Evolutionary conservation across 92 coral and sea anemone species (phyloP).

Genomic region (Parazoanthus swiftii): DNA sequence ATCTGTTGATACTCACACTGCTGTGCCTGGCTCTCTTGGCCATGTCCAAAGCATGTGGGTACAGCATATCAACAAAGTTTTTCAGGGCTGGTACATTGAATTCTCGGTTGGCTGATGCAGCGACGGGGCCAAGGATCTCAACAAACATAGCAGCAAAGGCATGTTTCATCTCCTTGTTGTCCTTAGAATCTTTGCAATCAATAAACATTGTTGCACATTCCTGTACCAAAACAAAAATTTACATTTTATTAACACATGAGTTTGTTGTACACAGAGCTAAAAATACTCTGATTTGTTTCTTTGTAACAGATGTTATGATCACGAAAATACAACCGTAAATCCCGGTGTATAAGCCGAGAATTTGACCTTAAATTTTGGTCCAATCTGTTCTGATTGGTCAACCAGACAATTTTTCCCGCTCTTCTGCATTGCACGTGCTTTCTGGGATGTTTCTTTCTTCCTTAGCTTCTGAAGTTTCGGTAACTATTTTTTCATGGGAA

Average conservation of each 20-base stretch:
- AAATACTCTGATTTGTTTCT: too few relatives aligned
- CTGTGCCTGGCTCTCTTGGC: slow-evolving; percentile 85
- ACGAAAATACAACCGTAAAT: too few relatives aligned
- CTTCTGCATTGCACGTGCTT: too few relatives aligned
- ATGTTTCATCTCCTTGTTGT: slow-evolving; percentile 86
- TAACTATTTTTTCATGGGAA: too few relatives aligned
- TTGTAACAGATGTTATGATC: too few relatives aligned
- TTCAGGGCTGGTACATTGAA: slow-evolving; percentile 96
- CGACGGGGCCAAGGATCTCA: slow-evolving; percentile 97
- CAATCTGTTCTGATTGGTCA: too few relatives aligned
- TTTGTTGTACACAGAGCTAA: too few relatives aligned
- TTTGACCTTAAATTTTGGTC: too few relatives aligned
- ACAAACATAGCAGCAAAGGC: slow-evolving; percentile 98
- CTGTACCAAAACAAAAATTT: slow-evolving; percentile 39
- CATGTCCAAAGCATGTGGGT: slow-evolving; percentile 89
- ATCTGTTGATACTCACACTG: slow-evolving; percentile 60
- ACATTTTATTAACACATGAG: background rate
- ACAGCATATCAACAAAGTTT: slow-evolving; percentile 94
- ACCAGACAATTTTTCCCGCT: too few relatives aligned
- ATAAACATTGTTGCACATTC: slow-evolving; percentile 95
- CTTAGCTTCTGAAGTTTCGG: too few relatives aligned
- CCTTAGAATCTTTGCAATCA: slow-evolving; percentile 80
- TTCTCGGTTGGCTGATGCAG: slow-evolving; percentile 98
- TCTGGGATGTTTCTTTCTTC: too few relatives aligned
- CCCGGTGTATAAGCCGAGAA: too few relatives aligned